A percentile compares a stretch with the other conserved stretches of the same genome.
These are phyloP conservation scores for Alectoris magna DNA, from an alignment of 2,797 vertebrate species.

Conservation along the genomic window DNA sequence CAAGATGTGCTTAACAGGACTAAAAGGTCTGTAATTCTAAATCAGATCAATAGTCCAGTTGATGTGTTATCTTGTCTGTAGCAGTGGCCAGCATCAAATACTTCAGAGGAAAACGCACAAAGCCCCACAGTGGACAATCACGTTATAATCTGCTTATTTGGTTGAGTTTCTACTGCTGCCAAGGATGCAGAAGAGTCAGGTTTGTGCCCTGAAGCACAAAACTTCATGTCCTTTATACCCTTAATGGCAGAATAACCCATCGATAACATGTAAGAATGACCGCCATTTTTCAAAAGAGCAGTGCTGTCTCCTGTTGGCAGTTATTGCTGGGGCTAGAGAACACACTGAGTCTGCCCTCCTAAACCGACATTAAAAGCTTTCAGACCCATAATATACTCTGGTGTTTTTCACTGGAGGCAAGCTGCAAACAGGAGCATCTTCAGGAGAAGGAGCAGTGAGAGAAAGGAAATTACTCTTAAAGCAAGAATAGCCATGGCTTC, in stretches of 20 bases:
- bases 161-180: not conserved
- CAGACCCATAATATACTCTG: not conserved
- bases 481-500: not conserved
- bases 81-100: conserved; percentile 27
- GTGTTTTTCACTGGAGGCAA: not conserved
- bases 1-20: conserved; percentile 16
- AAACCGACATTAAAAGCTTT: not conserved
- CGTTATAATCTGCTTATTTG: conserved; percentile 6
- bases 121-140: not conserved
- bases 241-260: conserved; percentile 5
- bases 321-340: not conserved
- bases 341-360: rapidly evolving
- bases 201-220: conserved; percentile 28
- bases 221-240: not conserved
- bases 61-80: conserved; percentile 50
- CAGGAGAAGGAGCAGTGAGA: not conserved
- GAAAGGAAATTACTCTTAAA: not conserved
- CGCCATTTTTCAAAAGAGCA: not conserved
- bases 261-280: not conserved
- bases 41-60: conserved; percentile 60
- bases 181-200: not conserved
- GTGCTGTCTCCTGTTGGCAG: not conserved
- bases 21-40: conserved; percentile 64
- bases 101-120: conserved; percentile 36
- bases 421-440: not conserved